These are phyloP conservation scores for Coracias cyanogaster DNA, from an alignment of 2,797 vertebrate species.

Conservation along the genomic window DNA sequence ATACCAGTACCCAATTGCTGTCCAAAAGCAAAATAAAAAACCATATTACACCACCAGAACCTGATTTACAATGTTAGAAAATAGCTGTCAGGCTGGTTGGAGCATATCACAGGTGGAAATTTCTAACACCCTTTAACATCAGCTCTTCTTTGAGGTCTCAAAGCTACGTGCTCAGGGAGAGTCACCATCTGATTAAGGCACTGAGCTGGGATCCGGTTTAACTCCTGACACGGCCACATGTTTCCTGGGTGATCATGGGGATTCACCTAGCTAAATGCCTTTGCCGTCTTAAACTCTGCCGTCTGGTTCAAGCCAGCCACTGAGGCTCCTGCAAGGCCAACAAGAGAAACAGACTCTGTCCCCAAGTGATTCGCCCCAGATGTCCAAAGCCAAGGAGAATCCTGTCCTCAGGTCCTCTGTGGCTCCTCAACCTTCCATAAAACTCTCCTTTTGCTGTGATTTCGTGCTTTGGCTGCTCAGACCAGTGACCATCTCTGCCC, in stretches of 20 bases:
- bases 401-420: not conserved
- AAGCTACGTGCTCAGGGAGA: not conserved
- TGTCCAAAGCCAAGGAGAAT: not conserved
- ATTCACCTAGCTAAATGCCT: not conserved
- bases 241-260: not conserved
- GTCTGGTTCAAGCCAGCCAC: not conserved
- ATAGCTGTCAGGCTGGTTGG: not conserved
- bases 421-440: not conserved
- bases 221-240: not conserved
- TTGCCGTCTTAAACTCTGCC: not conserved
- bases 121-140: not conserved
- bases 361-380: not conserved
- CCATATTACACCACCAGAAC: not conserved
- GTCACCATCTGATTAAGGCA: not conserved
- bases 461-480: not conserved
- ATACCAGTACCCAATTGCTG: not conserved
- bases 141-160: not conserved
- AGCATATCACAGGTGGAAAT: not conserved
- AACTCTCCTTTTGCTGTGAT: not conserved
- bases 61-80: not conserved
- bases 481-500: not conserved
- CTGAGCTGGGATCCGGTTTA: not conserved
- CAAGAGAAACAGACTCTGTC: not conserved
- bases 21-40: not conserved
- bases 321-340: not conserved